Percentiles rank a stretch among this genome's conserved stretches.
Conservation (phyloP, 2,113 vertebrate genomes). For the Melanotaenia duboulayi region DNA sequence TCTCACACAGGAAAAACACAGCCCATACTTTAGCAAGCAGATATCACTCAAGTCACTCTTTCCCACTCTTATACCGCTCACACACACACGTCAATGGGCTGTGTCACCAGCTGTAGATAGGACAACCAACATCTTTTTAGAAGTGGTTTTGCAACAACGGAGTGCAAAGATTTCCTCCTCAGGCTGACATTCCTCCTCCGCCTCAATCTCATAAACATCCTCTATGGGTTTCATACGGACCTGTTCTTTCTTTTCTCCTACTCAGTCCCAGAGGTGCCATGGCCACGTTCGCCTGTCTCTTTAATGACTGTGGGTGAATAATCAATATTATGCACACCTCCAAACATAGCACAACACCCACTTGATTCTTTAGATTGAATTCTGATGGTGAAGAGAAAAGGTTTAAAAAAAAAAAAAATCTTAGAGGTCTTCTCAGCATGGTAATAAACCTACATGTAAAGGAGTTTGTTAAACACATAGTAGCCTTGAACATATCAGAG, state of each 20-base stretch:
- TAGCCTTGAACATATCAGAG: constrained; percentile 2
- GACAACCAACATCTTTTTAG: constrained; percentile 34
- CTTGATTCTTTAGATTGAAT: constrained; percentile 55
- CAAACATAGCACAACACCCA: constrained; percentile 73
- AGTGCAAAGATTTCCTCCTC: constrained; percentile 55
- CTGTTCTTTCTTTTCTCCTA: constrained; percentile 66
- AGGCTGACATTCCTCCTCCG: constrained; percentile 52
- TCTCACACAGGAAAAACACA: constrained; percentile 62
- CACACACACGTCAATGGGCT: constrained; percentile 20
- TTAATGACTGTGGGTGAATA: constrained; percentile 75
- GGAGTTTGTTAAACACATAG: constrained; percentile 9
- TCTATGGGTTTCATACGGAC: constrained; percentile 59
- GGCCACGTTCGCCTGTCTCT: constrained; percentile 68
- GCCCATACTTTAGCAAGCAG: constrained; percentile 35
- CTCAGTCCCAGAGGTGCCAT: constrained; percentile 65
- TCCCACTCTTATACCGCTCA: constrained; percentile 9
- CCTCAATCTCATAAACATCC: constrained; percentile 59
- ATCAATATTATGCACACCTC: constrained; percentile 77
- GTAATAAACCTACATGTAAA: constrained; percentile 21
- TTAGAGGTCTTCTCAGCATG: neutral
- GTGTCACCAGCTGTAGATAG: constrained; percentile 57
- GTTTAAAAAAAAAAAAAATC: neutral
- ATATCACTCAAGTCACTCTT: constrained; percentile 57
- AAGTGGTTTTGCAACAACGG: constrained; percentile 42
- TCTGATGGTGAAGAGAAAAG: constrained; percentile 37